Base-by-base conservation (phyloP, 2,888 invertebrate genomes). In the Antheraea assamensis region DNA sequence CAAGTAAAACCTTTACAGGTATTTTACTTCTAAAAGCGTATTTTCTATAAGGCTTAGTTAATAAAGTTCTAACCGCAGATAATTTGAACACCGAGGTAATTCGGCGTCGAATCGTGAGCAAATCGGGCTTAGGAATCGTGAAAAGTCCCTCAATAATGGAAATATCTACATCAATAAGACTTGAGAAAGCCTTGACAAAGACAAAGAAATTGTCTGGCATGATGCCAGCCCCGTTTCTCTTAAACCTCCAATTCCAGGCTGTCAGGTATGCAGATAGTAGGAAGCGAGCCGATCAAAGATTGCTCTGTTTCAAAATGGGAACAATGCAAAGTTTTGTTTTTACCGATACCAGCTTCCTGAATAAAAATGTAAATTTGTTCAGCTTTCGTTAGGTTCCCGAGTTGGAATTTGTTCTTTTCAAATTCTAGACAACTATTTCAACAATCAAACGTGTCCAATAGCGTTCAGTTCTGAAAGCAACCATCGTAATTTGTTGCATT, bases 181-280 rank as follows among this genome's bases (percentile, higher is more conserved):
- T 89, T 85, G 83, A 89, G 85, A 83, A 82, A 81, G 83, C 78
- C 82, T 86, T 87, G 88, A 88, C 88, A 88, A 79, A 90, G 92
- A 92, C 92, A 92, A 92, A 92, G 90, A 89, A 91, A 90, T 89
- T 84, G 88, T 88, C 86, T 91, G 91, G 91, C 91, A 78, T 75
- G 61, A 76, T 80, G 90, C 91, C 91, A 91, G 84, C 73, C 78
- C 78, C 79, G 81, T 74, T 76, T 79, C 79, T 72, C 74, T 72
- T 70, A 76, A 78, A 77, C 74, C 77, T 76, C 77, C 77, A 75
- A 74, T 80, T 78, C 74, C 58, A 76, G 73, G 75, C 80, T 81
- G 77, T 83, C 83, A 86, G 85, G 84, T 88, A 87, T 82, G 81
- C 80, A 85, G 85, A 84, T 82, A 80, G 81, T 79, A 83, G 79